phyloP scores from a whole-genome alignment of 2,113 vertebrate species.

The Dolichallabes microphthalmus region DNA sequence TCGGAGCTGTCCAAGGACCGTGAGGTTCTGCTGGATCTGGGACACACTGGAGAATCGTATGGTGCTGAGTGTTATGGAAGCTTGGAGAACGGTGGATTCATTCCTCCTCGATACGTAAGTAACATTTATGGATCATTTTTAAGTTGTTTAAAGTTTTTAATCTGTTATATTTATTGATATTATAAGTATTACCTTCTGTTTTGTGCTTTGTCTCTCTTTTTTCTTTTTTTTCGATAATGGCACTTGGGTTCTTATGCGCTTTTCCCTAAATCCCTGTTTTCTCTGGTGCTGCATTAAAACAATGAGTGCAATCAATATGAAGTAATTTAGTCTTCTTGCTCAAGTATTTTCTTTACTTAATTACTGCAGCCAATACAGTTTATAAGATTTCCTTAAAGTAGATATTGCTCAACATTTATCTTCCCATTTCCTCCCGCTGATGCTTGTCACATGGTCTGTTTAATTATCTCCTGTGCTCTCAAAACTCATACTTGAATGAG shows the following conservation, averaged over 20 bases:
- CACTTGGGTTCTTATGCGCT: not conserved
- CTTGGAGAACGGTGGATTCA: slow-evolving; percentile 64
- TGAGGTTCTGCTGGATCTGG: slow-evolving; percentile 69
- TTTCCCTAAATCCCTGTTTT: not conserved
- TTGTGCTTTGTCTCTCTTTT: not conserved
- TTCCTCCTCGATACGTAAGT: slow-evolving; percentile 74
- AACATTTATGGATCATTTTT: not conserved
- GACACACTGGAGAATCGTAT: slow-evolving; percentile 57
- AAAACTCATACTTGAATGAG: not conserved
- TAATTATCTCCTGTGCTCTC: not conserved
- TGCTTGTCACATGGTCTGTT: slow-evolving; percentile 3
- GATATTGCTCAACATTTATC: slow-evolving; percentile 1
- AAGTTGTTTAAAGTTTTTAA: not conserved
- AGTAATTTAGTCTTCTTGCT: slow-evolving; percentile 13
- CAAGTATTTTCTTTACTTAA: slow-evolving; percentile 17
- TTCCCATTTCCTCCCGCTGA: not conserved
- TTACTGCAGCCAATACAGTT: slow-evolving; percentile 18
- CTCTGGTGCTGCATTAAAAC: slow-evolving; percentile 15
- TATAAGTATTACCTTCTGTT: not conserved
- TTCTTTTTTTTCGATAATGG: not conserved
- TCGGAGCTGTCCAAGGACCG: slow-evolving; percentile 63
- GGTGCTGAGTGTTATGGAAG: slow-evolving; percentile 66
- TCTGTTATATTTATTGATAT: not conserved
- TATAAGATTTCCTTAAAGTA: slow-evolving; percentile 13
- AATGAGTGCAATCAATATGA: not conserved